Evolutionary conservation across 2,113 vertebrate genomes (phyloP).

Genomic region (Pterocles burchelli): DNA sequence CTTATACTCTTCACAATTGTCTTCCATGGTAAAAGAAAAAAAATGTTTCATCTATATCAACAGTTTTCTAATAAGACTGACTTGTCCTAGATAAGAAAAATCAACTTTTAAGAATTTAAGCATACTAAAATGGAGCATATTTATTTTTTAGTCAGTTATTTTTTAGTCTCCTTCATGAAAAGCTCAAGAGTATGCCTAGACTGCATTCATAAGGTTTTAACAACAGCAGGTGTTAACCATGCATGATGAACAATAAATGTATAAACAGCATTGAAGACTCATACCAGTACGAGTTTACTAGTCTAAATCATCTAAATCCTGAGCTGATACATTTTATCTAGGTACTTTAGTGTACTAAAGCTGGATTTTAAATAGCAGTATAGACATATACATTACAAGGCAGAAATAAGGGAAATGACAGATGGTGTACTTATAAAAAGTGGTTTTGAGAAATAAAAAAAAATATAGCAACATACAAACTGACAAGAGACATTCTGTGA

Average conservation of each 20-base stretch:
- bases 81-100: not conserved
- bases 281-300: not conserved
- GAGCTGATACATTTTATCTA: not conserved
- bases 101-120: not conserved
- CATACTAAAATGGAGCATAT: not conserved
- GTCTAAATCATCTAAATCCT: not conserved
- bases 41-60: not conserved
- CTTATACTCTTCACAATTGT: not conserved
- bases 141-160: not conserved
- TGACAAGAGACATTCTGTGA: not conserved
- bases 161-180: not conserved
- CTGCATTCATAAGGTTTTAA: not conserved
- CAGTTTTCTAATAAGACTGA: not conserved
- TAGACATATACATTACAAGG: not conserved
- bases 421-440: not conserved
- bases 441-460: not conserved
- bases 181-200: not conserved
- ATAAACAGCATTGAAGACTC: not conserved
- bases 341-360: not conserved
- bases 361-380: rapidly evolving
- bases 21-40: not conserved
- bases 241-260: not conserved
- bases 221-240: not conserved
- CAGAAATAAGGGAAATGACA: not conserved
- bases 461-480: not conserved